Evolutionary conservation across 1,140 invertebrate genomes (phyloP).

Genomic region (Polypedilum pembai): DNA sequence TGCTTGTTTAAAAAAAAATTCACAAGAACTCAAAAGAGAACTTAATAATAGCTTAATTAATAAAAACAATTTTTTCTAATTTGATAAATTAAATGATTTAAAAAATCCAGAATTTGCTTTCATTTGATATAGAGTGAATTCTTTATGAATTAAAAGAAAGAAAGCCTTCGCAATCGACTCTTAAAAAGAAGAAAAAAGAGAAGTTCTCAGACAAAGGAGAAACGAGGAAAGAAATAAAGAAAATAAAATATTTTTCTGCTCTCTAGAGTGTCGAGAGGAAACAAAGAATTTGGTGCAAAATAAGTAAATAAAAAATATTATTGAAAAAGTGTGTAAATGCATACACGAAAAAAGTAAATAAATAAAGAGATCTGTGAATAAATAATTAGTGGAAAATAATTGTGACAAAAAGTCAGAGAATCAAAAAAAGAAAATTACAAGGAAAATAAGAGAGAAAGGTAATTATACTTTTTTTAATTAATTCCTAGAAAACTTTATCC

Average conservation of each 20-base stretch:
- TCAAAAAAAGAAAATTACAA: background rate
- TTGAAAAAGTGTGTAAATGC: background rate
- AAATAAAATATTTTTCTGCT: background rate
- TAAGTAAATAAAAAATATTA: background rate
- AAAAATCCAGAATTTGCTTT: too few species aligned
- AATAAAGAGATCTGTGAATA: background rate
- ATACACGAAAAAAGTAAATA: background rate
- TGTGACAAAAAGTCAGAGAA: too few species aligned
- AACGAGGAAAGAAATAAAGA: background rate
- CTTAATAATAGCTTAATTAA: constrained; percentile 20
- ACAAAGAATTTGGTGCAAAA: constrained; percentile 2
- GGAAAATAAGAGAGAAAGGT: background rate
- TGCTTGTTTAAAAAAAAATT: constrained; percentile 2
- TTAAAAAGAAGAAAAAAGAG: background rate
- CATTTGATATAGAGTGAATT: too few species aligned
- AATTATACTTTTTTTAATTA: constrained; percentile 10
- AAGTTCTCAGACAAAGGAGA: constrained; percentile 10
- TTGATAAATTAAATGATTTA: background rate
- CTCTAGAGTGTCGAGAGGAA: background rate
- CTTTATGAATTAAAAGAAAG: background rate
- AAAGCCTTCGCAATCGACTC: background rate
- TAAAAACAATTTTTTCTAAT: constrained; percentile 15
- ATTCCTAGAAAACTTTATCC: background rate
- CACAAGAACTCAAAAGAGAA: constrained; percentile 1
- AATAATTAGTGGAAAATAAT: too few species aligned